Conservation (phyloP, 2,888 invertebrate species). For the Dicycla oo region DNA sequence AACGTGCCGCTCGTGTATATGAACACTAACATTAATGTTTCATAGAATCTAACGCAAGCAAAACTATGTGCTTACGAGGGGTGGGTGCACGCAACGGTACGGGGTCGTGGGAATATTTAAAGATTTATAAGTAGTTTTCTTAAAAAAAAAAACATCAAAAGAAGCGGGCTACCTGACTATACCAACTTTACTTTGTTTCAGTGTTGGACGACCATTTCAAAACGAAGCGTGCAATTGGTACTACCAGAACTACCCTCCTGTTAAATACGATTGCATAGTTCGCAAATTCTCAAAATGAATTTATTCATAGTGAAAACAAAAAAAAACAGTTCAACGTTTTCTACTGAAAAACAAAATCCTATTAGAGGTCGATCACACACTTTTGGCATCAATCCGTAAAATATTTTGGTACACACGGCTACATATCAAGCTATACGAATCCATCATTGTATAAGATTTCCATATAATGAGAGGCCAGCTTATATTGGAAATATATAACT, state of each 20-base stretch:
- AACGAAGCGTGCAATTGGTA: slow-evolving; percentile 91
- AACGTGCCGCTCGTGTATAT: too few species aligned
- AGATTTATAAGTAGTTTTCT: too few species aligned
- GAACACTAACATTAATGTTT: too few species aligned
- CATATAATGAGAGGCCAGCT: too few species aligned
- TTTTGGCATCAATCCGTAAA: background rate
- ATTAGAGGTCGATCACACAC: background rate
- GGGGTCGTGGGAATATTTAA: too few species aligned
- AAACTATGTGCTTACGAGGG: too few species aligned
- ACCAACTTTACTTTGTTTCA: slow-evolving; percentile 70
- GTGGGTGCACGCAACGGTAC: too few species aligned
- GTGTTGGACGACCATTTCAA: slow-evolving; percentile 88
- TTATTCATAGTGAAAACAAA: background rate
- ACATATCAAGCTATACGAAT: too few species aligned
- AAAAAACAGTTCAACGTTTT: background rate
- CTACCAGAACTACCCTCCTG: slow-evolving; percentile 88
- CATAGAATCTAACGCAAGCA: too few species aligned
- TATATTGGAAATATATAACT: too few species aligned
- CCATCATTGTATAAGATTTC: too few species aligned
- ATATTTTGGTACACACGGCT: background rate
- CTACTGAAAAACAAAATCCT: background rate
- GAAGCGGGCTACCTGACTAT: background rate
- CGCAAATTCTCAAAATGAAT: slow-evolving; percentile 77
- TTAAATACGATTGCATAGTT: slow-evolving; percentile 80
- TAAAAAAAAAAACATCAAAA: too few species aligned